Conservation (phyloP, 2,113 vertebrate species). For the Caloenas nicobarica region DNA sequence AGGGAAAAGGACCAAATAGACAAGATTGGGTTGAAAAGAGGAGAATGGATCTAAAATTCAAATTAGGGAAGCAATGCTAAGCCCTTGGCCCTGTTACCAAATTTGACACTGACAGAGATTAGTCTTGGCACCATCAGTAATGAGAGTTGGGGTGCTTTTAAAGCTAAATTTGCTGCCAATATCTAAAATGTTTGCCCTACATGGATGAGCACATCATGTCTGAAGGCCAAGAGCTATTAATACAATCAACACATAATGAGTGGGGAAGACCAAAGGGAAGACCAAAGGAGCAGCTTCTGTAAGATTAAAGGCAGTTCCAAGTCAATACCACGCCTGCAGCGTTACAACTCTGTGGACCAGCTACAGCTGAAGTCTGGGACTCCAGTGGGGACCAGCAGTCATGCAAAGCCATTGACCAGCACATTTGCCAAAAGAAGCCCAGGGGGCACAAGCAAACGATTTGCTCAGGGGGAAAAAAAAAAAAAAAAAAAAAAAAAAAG, state of each 20-base stretch:
- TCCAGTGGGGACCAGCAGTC: neutral
- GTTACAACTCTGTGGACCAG: neutral
- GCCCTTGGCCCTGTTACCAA: conserved; percentile 42
- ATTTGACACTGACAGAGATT: conserved; percentile 55
- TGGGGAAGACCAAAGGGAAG: conserved; percentile 40
- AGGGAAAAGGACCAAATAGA: conserved; percentile 49
- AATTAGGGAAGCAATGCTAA: conserved; percentile 32
- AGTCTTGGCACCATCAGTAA: conserved; percentile 56
- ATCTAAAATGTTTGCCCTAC: conserved; percentile 52
- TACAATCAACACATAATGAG: conserved; percentile 25
- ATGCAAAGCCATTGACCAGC: neutral
- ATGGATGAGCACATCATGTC: conserved; percentile 21
- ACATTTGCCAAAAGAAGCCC: neutral
- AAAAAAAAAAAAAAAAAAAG: neutral
- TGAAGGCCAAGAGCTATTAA: conserved; percentile 58
- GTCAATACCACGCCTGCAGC: neutral
- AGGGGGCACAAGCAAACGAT: neutral
- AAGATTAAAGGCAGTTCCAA: conserved; percentile 27
- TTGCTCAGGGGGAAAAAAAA: neutral
- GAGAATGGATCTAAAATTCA: conserved; percentile 54
- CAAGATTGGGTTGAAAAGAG: conserved; percentile 43
- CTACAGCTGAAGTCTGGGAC: neutral
- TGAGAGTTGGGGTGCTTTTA: conserved; percentile 59
- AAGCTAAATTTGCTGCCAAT: conserved; percentile 66
- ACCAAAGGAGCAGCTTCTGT: conserved; percentile 31